Base-by-base conservation (phyloP, 2,113 vertebrate genomes). In the Sorex fumeus region DNA sequence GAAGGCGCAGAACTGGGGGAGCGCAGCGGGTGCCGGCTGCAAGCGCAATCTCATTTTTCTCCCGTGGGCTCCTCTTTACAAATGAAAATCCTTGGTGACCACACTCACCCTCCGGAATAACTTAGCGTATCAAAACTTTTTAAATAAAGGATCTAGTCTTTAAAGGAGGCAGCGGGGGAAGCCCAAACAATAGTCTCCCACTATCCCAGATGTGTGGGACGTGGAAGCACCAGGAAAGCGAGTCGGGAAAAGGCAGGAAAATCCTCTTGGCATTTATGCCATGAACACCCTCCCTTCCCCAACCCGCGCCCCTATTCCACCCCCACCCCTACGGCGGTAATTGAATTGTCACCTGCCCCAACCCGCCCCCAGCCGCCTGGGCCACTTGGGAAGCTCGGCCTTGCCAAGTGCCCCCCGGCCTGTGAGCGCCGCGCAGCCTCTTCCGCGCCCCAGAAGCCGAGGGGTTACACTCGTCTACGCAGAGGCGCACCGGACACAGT, bases 281-380 rank as follows among this genome's bases (percentile, higher is more conserved):
- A 27, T 2, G 21, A 64, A 28, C 62, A 80, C 81, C 88, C 87
- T 92, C 87, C 91, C 74, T 57, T 88, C 57, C 34, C 82, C 89
- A 69, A 64, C 62, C 28, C 3, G 81, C 27, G 34, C 75, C 30
- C 53, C 53, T 43, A n/a, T 67, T 77, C 85, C 66, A 72, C 91
- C 90, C 95, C 93, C 93, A 83, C 82, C 81, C 74, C 4, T 30
- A 43, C 50, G 1, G 28, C 67, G 69, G 91, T 94, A 94, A 94
- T 90, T 97, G 90, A 97, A 97, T 94, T 86, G 71, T 93, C 95
- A 96, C 93, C 94, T 93, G 93, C 91, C 95, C 90, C n/a, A 50
- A 57, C 84, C 95, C 66, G 82, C 88, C 83, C 93, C 71, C 72
- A 40, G 89, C 70, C 72, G 64, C 71, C 80, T 25, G 77, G 83